Evolutionary conservation across 35 echinoderm and acorn worm species (phyloP), one percentile per base, ranked within the genome.

Genomic region (Lytechinus variegatus): DNA sequence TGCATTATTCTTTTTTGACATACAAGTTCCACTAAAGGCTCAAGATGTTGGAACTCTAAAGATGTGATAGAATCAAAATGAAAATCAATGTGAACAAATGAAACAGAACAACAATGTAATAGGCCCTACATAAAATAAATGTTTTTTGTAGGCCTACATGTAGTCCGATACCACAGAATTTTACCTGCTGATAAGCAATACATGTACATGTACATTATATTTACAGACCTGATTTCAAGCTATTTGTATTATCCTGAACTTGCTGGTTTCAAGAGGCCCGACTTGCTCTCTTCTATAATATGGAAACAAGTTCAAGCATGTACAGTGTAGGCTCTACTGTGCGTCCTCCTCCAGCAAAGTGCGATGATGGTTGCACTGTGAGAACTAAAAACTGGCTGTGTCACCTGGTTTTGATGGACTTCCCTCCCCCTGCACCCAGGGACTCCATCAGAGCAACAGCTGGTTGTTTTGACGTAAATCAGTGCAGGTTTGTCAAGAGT

Each of bases 381-480:
- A 79, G 66, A 79, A 79, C 19, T 6, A 79, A 79, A 79, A 79
- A 79, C 66, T 79, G 66, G 19, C n/a, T 79, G 19, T 7, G 66
- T 79, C 66, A 79, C 66, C 66, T 79, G 66, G 66, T 79, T 79
- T 79, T 79, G 66, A 79, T 79, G 8, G 66, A 79, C 66, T n/a
- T 60, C 57, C 16, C 21, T 21, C 19, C 21, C n/a, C 19, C 66
- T 79, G 14, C 19, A 79, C 66, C n/a, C 16, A 79, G 66, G 66
- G 66, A 79, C 66, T 79, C 66, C 4, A 79, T 79, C 16, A 79
- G n/a, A 79, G 66, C 66, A 79, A 79, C 66, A 79, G 66, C 66
- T 79, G 66, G 66, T 79, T 79, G 66, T 79, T 79, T 79, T 79
- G 66, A 79, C 66, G 66, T 79, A 79, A 79, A 79, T 79, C 66